A percentile compares a stretch with the other conserved stretches of the same genome.
These are phyloP conservation scores for Bombus consobrinus DNA, from an alignment of 1,140 invertebrate species.

Conservation along the genomic window DNA sequence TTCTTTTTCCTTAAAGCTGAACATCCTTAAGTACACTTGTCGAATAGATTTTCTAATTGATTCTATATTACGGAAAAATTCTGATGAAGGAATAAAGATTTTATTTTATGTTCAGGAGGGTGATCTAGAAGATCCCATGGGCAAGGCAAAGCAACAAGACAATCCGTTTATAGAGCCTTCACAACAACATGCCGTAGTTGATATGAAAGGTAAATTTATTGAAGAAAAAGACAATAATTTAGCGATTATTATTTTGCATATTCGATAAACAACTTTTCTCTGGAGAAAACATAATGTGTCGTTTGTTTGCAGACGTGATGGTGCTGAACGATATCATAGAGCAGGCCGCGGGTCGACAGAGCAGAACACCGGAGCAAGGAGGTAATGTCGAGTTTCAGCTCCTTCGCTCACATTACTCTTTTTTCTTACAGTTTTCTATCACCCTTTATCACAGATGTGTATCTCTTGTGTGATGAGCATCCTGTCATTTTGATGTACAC, in stretches of 20 bases:
- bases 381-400: constrained; percentile 85
- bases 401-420: not conserved
- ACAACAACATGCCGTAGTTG: constrained; percentile 93
- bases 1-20: too few relatives aligned
- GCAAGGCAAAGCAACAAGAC: constrained; percentile 93
- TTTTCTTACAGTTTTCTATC: constrained; percentile 32
- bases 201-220: constrained; percentile 92
- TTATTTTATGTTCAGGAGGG: constrained; percentile 84
- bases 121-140: constrained; percentile 90
- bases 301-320: constrained; percentile 93
- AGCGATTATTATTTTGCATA: not conserved
- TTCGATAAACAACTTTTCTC: not conserved
- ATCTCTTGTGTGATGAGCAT: constrained; percentile 58
- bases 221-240: not conserved
- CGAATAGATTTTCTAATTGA: not conserved
- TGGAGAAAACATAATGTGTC: too few relatives aligned
- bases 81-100: not conserved
- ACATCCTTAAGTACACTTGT: not conserved
- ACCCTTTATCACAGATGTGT: constrained; percentile 45
- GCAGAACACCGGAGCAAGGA: constrained; percentile 92
- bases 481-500: constrained; percentile 47
- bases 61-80: not conserved
- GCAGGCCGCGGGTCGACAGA: constrained; percentile 94
- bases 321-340: constrained; percentile 98
- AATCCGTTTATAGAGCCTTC: constrained; percentile 95